Evolutionary conservation across 2,888 invertebrate species (phyloP), one percentile per base, ranked within the genome.

Genomic region (Ecdyonurus torrentis): DNA sequence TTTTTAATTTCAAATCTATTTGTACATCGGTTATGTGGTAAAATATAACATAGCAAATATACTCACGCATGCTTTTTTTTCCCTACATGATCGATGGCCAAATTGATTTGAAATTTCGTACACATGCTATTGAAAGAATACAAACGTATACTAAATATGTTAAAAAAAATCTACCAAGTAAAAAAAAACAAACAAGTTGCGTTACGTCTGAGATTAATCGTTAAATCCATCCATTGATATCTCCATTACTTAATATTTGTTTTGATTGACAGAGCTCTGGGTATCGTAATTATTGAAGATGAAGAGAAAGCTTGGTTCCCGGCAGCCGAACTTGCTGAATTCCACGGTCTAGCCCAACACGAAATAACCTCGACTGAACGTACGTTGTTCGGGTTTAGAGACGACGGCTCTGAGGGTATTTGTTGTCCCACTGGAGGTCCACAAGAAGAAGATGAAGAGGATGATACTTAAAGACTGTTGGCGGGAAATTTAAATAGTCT

Each of bases 241-340:
- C 20, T 60, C 23, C 10, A 62, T 22, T 55, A 15, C 3, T 53
- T 24, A 63, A 24, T 18, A 18, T 23, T 64, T 23, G 53, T 64
- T 65, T 65, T 66, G 20, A 60, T 65, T 74, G 76, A n/a, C 74
- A 91, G 92, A 77, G 81, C 85, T 68, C 85, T 87, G 70, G 89
- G 89, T 64, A 80, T 88, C 66, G 83, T 85, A 23, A 81, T 93
- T 62, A 86, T 94, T 66, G 89, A 91, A 61, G 91, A 92, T 71
- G 88, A 90, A 65, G 91, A 91, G 71, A 88, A 91, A 67, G 91
- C 92, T 2, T 93, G 93, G 93, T 94, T 93, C 74, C 93, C 93
- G 0, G 87, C 88, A 0, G 86, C 87, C 25, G 93, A 93, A 71
- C 79, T 94, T 1, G 86, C 87, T 67, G 92, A 93, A 72, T 92